phyloP scores from a whole-genome alignment of 2,888 invertebrate species.

The Drepanosiphum platanoidis region DNA sequence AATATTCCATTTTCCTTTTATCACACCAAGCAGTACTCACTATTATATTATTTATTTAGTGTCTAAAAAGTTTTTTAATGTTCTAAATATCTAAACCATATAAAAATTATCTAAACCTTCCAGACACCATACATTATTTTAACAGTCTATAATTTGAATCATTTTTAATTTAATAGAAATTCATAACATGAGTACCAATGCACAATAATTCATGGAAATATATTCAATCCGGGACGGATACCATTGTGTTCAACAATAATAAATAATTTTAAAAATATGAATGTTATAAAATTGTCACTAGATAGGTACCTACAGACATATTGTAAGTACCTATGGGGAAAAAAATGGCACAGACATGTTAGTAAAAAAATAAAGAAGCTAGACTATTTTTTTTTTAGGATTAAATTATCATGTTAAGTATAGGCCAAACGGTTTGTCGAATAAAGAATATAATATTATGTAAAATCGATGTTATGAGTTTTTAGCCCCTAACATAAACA shows the following conservation, averaged over 20 bases:
- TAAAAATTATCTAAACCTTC: neutral
- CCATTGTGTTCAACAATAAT: slow-evolving; percentile 46
- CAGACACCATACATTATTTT: neutral
- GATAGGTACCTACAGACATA: slow-evolving; percentile 34
- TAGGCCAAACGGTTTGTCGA: slow-evolving; percentile 53
- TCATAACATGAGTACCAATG: slow-evolving; percentile 47
- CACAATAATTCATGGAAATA: slow-evolving; percentile 36
- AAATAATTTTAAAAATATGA: slow-evolving; percentile 44
- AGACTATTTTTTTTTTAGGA: slow-evolving; percentile 52
- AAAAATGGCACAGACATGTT: slow-evolving; percentile 61
- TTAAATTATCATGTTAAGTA: slow-evolving; percentile 59
- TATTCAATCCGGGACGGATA: slow-evolving; percentile 51
- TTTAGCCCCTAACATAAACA: slow-evolving; percentile 6
- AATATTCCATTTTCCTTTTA: neutral
- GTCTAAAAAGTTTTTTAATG: slow-evolving; percentile 8
- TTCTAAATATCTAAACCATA: neutral
- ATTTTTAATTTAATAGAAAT: slow-evolving; percentile 19
- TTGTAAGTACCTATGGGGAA: slow-evolving; percentile 33
- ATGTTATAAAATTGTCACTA: slow-evolving; percentile 50
- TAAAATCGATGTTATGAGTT: slow-evolving; percentile 31
- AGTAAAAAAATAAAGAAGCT: slow-evolving; percentile 62
- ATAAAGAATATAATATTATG: slow-evolving; percentile 22
- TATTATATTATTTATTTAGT: neutral
- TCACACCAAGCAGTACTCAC: slow-evolving; percentile 17
- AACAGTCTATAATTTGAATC: neutral